Base-by-base conservation (phyloP, 2,113 vertebrate species). In the Acanthisitta chloris region DNA sequence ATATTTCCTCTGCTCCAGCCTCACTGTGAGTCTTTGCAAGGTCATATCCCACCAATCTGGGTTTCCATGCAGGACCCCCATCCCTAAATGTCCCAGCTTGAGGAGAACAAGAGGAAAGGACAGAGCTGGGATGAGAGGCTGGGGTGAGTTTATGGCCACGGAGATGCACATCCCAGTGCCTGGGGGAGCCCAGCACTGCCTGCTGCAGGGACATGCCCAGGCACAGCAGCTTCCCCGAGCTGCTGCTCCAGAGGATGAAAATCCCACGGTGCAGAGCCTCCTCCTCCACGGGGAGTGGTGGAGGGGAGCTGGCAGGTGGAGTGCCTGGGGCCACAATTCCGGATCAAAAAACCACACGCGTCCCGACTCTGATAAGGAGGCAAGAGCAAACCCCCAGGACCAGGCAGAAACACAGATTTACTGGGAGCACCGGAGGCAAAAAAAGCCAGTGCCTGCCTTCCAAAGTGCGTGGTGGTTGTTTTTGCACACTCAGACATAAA, bases 171-270 rank as follows among this genome's bases (percentile, higher is more conserved):
- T 42, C 59, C 25, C 92, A 36, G 54, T 1, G 94, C 94, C 92
- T 17, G 87, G 3, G 78, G 92, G 12, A 70, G 81, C 81, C 6
- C 0, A 14, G 82, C 14, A 3, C 52, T 36, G 87, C 90, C 65
- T 9, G 85, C 61, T 17, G 38, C 46, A 2, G 57, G 88, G 73
- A 96, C 97, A 20, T 96, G 97, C 94, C 97, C 18, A 14, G 97
- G 94, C 98, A 95, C 66, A 38, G 55, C 72, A 29, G 2, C 82
- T 48, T 17, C 91, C 81, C 84, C 4, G 40, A 2, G 16, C 70
- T 11, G 51, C 82, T 1, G 34, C 67, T 89, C 26, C 2, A 1
- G 1, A 42, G 46, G 49, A 29, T 2, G 36, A 92, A 58, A 24
- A 92, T 88, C 78, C 92, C 83, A 78, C 48, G 61, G 93, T 92